These are phyloP conservation scores for Drosophila lacteicornis DNA, from an alignment of 1,140 invertebrate species.

Conservation along the genomic window DNA sequence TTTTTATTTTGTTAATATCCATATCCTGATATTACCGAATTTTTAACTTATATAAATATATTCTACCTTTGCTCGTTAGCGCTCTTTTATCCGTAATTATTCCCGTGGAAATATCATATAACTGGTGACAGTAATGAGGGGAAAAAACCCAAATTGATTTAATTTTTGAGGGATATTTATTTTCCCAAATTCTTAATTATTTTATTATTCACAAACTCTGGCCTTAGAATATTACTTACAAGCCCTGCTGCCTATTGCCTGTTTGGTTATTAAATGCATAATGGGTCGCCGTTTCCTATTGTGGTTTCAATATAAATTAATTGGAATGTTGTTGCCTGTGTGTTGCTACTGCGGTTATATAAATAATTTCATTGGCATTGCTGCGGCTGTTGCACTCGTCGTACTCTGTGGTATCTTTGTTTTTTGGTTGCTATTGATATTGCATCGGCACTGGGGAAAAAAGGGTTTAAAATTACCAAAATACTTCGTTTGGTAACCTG, in stretches of 20 bases:
- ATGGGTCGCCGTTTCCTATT: constrained; percentile 15
- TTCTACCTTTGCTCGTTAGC: no score
- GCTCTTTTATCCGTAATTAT: no score
- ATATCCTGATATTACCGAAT: no score
- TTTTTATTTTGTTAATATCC: no score
- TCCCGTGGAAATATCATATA: no score
- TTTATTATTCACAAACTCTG: no score
- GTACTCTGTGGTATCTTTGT: neutral
- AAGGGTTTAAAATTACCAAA: neutral
- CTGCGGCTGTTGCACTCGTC: constrained; percentile 6
- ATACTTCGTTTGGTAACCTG: neutral
- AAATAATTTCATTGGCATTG: constrained; percentile 31
- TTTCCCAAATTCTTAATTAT: no score
- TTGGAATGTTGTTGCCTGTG: constrained; percentile 25
- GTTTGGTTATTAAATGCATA: constrained; percentile 20
- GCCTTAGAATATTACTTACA: neutral
- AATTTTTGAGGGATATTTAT: no score
- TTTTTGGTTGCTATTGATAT: constrained; percentile 1
- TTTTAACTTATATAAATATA: no score
- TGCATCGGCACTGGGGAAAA: neutral
- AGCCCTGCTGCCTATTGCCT: constrained; percentile 10
- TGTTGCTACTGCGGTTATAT: constrained; percentile 7
- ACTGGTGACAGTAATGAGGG: no score
- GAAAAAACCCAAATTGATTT: no score
- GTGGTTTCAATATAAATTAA: constrained; percentile 35